Base-by-base conservation (phyloP, 2,113 vertebrate species). In the Proterorhinus semilunaris region DNA sequence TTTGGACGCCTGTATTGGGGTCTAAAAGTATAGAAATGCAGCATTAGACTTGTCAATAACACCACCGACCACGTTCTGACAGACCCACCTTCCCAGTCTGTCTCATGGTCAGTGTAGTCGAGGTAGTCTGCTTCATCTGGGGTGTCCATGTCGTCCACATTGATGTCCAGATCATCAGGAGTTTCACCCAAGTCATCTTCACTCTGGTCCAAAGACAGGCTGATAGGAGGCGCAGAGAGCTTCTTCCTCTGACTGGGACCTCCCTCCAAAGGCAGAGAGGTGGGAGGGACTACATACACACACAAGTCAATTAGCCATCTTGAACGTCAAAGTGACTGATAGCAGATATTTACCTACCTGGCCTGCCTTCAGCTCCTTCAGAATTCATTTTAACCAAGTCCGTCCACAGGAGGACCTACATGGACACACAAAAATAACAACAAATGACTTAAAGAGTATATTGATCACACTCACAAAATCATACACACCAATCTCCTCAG, bases 181-280 rank as follows among this genome's bases (percentile, higher is more conserved):
- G 96, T 98, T 80, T 99, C 98, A 54, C 97, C 92, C 66, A 97
- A 93, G 74, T 99, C 96, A 68, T 99, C 97, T 87, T 99, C 97
- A 52, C 97, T 99, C 71, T 92, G 95, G 79, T 99, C 97, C 92
- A 99, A 87, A 45, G 97, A 99, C 50, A 99, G 93, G 83, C 91
- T 99, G 89, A 99, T 98, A 44, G 93, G 94, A 73, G 98, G 96
- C 44, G 97, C 98, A 7, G 94, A 94, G 6, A 99, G 95, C 72
- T 98, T 99, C 83, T 98, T 95, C 48, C 94, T 94, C 76, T 93
- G 94, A 62, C 94, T 78, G 4, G 91, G 83, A 47, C 89, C 81
- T 62, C 91, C 94, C 15, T 97, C 91, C 62, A 98, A 93, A 71
- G 96, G 94, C 81, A 98, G 89, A 67, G 96, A 97, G 87, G 95